Percentiles rank a stretch among this genome's conserved stretches.
These are phyloP conservation scores for Oegoconia quadripuncta DNA, from an alignment of 2,888 invertebrate species.

Conservation along the genomic window DNA sequence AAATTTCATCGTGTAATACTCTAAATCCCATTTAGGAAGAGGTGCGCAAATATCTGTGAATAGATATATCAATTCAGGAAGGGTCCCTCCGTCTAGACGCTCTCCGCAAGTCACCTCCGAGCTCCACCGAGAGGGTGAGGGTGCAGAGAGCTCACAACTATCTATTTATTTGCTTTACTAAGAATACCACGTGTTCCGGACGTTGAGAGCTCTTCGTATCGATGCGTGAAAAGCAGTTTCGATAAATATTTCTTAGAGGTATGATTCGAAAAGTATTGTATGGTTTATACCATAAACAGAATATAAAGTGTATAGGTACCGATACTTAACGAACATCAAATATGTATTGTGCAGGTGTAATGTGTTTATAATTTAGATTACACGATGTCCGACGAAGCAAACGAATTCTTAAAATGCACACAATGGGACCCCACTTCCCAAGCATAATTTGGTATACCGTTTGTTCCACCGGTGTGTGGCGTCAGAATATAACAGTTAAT, in stretches of 20 bases:
- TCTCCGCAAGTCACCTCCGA: conserved; percentile 60
- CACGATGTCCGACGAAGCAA: conserved; percentile 28
- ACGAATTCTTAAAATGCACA: conserved; percentile 41
- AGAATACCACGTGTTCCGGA: conserved; percentile 59
- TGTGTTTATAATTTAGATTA: conserved; percentile 24
- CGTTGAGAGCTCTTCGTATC: conserved; percentile 46
- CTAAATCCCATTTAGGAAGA: conserved; percentile 11
- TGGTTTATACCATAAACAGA: background rate
- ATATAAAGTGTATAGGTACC: background rate
- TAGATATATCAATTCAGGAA: conserved; percentile 30
- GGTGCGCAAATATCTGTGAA: conserved; percentile 14
- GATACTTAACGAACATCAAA: background rate
- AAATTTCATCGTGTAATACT: conserved; percentile 6
- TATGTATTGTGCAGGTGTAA: conserved; percentile 13
- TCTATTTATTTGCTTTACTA: conserved; percentile 71
- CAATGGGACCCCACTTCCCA: conserved; percentile 71
- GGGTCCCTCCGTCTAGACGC: conserved; percentile 75
- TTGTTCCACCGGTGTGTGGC: conserved; percentile 54
- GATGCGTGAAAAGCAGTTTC: conserved; percentile 19
- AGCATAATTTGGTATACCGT: conserved; percentile 73
- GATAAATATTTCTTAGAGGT: background rate
- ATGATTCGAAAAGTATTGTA: background rate
- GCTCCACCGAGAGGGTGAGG: conserved; percentile 66
- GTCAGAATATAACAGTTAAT: conserved; percentile 59
- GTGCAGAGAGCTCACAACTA: conserved; percentile 61